phyloP scores from a whole-genome alignment of 37 sponge, comb jelly and placozoan genomes.

The Mnemiopsis leidyi region DNA sequence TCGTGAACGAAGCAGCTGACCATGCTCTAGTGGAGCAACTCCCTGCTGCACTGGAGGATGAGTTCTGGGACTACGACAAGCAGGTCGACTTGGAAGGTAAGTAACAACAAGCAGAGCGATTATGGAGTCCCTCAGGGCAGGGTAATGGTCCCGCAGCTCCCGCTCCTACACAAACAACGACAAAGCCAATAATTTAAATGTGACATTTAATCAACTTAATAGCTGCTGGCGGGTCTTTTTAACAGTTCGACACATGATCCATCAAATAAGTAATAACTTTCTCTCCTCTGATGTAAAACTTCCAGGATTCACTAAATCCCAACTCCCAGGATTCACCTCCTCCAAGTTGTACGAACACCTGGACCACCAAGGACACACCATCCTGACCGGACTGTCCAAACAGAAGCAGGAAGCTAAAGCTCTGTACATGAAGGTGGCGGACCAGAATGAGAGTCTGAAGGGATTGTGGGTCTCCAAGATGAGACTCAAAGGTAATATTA shows the following conservation, averaged over 20 bases:
- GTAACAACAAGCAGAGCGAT: too few relatives aligned
- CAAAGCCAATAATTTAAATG: too few relatives aligned
- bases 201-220: too few relatives aligned
- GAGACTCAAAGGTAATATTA: constrained; percentile 60
- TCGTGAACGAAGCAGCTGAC: constrained; percentile 54
- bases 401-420: constrained; percentile 69
- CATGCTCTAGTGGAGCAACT: neutral
- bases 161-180: too few relatives aligned
- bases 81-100: constrained; percentile 67
- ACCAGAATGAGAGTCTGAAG: constrained; percentile 65
- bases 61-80: constrained; percentile 71
- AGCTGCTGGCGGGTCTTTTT: too few relatives aligned
- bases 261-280: too few relatives aligned
- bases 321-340: constrained; percentile 59
- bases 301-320: too few relatives aligned
- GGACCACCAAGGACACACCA: constrained; percentile 13
- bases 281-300: too few relatives aligned
- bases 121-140: too few relatives aligned
- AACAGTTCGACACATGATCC: too few relatives aligned
- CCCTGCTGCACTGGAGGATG: constrained; percentile 10
- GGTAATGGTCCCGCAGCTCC: too few relatives aligned
- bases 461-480: constrained; percentile 68
- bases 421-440: constrained; percentile 63
- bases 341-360: constrained; percentile 65
- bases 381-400: constrained; percentile 56